phyloP scores from a whole-genome alignment of 2,797 vertebrate species.

The Sus cebifrons region DNA sequence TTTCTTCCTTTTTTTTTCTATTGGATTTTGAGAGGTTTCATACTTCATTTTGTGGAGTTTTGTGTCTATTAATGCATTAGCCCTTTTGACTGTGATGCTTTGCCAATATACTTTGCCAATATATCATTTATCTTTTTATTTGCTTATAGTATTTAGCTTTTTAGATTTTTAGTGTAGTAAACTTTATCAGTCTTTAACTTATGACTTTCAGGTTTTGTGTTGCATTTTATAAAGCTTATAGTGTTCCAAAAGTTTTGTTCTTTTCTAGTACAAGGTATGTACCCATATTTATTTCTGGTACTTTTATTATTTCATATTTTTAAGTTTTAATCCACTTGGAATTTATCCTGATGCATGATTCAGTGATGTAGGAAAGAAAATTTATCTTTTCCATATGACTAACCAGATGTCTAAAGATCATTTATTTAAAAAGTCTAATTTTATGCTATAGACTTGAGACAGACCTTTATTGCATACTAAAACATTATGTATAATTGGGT shows the following conservation, averaged over 20 bases:
- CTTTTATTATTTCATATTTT: conserved; percentile 18
- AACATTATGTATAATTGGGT: background rate
- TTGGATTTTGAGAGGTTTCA: background rate
- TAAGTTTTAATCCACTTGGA: background rate
- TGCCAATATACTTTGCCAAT: background rate
- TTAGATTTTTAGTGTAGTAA: background rate
- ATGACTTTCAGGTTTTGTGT: background rate
- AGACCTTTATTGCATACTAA: background rate
- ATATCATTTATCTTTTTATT: background rate
- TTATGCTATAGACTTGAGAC: background rate
- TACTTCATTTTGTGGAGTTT: background rate
- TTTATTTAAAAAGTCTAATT: conserved; percentile 42
- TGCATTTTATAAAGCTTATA: background rate
- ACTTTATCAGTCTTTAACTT: background rate
- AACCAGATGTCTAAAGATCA: background rate
- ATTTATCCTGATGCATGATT: background rate
- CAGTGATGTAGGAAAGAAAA: background rate
- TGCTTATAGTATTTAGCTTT: background rate
- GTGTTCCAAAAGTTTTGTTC: background rate
- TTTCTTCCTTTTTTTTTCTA: background rate
- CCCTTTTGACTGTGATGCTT: background rate
- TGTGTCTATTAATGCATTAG: background rate
- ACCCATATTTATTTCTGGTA: background rate
- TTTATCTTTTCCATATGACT: conserved; percentile 43
- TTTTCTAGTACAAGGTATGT: background rate